Conservation (phyloP, 30 jellyfish, hydroid and myxozoan genomes). For the Pelagia noctiluca region DNA sequence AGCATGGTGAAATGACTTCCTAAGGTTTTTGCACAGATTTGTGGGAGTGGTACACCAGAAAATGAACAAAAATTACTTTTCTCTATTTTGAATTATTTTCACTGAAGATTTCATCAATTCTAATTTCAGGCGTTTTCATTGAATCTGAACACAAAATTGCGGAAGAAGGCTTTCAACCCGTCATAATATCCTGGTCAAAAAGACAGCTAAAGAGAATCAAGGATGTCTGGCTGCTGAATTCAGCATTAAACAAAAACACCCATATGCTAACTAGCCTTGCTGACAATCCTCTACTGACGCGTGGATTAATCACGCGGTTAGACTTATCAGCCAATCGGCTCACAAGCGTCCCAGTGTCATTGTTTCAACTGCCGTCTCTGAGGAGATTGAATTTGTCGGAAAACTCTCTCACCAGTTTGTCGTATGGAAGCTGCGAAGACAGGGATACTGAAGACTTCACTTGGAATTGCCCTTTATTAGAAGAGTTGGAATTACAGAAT, state of each 20-base stretch:
- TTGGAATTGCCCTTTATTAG: conserved; percentile 90
- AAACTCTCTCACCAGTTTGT: conserved; percentile 28
- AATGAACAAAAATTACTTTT: too few relatives aligned
- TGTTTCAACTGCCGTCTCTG: conserved; percentile 84
- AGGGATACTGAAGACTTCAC: conserved; percentile 13
- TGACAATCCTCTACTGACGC: conserved; percentile 24
- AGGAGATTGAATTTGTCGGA: conserved; percentile 77
- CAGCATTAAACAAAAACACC: conserved; percentile 47
- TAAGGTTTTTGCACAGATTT: too few relatives aligned
- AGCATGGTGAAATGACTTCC: too few relatives aligned
- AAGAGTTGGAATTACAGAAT: conserved; percentile 76
- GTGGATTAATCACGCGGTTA: conserved; percentile 63
- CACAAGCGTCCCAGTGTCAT: conserved; percentile 60
- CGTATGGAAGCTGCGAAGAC: not conserved
- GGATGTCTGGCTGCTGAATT: conserved; percentile 76
- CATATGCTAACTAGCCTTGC: not conserved
- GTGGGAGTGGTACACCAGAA: too few relatives aligned
- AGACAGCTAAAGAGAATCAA: conserved; percentile 52
- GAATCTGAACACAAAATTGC: conserved; percentile 71
- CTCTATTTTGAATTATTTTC: too few relatives aligned
- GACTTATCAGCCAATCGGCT: conserved; percentile 73
- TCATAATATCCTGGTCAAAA: conserved; percentile 73
- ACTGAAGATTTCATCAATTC: too few relatives aligned
- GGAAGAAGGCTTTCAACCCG: conserved; percentile 53
- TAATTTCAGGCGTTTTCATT: conserved; percentile 67